Base-by-base conservation (phyloP, 1,140 invertebrate genomes). In the Brevipalpus yothersi region DNA sequence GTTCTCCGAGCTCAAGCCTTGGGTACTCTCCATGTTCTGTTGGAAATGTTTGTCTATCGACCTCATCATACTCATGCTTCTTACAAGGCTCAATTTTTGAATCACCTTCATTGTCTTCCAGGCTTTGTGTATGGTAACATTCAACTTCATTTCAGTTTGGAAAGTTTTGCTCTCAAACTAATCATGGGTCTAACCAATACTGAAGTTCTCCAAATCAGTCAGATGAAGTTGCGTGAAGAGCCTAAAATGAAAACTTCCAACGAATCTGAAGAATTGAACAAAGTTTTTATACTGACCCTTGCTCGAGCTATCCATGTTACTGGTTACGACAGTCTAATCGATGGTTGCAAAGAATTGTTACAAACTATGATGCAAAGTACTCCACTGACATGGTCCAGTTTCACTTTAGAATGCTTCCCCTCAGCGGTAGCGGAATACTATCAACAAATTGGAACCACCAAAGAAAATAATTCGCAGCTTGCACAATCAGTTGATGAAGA, bases 1-100 rank as follows among this genome's bases (percentile, higher is more conserved):
- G 89, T 91, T 19, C 90, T 90, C 64, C 67, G 67, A 39, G 68
- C 66, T 53, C 67, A 72, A 63, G 70, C 71, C 12, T 70, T 71
- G 68, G 64, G 86, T 40, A 93, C 90, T 56, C 75, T 95, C 7
- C 90, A 95, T 68, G 93, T 88, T 0, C 71, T 95, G 23, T 72
- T 95, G 63, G 91, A 96, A 71, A 94, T 95, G 88, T 94, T 94
- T 69, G 89, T 84, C 58, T 94, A 93, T 69, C 75, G 91, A 54
- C 82, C 95, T 72, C 89, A 94, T 71, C 91, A 95, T 70, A 91
- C 93, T 64, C 89, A 92, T 65, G 86, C 89, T 0, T 87, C 93
- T 71, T 95, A 94, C 69, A 76, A 89, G 56, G 82, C 94, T 0
- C 89, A 93, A 68, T 74, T 95, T 8, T 71, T 95, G 3, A 86